A percentile compares a stretch with the other conserved stretches of the same genome.
Evolutionary conservation across 1,140 invertebrate genomes (phyloP).

Genomic region (Trissolcus basalis): DNA sequence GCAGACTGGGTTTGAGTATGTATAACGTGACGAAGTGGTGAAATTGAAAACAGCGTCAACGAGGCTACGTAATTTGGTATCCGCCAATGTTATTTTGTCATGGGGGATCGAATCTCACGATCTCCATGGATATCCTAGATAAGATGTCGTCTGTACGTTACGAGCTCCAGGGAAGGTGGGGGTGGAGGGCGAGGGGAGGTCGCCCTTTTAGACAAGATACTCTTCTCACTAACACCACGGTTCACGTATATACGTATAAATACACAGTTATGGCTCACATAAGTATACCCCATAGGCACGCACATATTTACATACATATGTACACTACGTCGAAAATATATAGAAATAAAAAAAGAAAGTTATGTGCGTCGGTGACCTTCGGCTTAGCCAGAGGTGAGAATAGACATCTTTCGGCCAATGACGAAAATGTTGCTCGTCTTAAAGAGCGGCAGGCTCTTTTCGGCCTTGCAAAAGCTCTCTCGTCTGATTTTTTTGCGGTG

Average conservation of each 20-base stretch:
- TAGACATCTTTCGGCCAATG: slow-evolving; percentile 54
- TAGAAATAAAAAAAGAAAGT: background rate
- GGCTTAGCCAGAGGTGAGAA: slow-evolving; percentile 44
- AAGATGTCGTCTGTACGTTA: slow-evolving; percentile 52
- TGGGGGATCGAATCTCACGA: slow-evolving; percentile 49
- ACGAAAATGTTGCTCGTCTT: slow-evolving; percentile 12
- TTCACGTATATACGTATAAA: slow-evolving; percentile 6
- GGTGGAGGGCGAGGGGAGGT: slow-evolving; percentile 7
- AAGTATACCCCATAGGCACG: background rate
- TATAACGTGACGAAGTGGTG: slow-evolving; percentile 37
- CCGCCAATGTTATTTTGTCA: slow-evolving; percentile 41
- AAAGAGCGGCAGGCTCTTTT: slow-evolving; percentile 15
- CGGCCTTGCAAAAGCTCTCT: slow-evolving; percentile 14
- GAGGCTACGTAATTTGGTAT: slow-evolving; percentile 38
- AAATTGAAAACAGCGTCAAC: slow-evolving; percentile 38
- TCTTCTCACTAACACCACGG: slow-evolving; percentile 17
- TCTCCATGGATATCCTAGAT: slow-evolving; percentile 56
- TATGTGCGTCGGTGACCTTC: slow-evolving; percentile 34
- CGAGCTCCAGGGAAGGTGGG: background rate
- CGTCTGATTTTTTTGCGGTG: slow-evolving; percentile 19
- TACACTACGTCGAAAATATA: background rate
- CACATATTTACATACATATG: slow-evolving; percentile 3
- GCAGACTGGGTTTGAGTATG: slow-evolving; percentile 5
- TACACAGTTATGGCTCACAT: slow-evolving; percentile 7
- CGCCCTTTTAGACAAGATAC: slow-evolving; percentile 31